phyloP scores from a whole-genome alignment of 2,113 vertebrate genomes.

The Bos indicus region DNA sequence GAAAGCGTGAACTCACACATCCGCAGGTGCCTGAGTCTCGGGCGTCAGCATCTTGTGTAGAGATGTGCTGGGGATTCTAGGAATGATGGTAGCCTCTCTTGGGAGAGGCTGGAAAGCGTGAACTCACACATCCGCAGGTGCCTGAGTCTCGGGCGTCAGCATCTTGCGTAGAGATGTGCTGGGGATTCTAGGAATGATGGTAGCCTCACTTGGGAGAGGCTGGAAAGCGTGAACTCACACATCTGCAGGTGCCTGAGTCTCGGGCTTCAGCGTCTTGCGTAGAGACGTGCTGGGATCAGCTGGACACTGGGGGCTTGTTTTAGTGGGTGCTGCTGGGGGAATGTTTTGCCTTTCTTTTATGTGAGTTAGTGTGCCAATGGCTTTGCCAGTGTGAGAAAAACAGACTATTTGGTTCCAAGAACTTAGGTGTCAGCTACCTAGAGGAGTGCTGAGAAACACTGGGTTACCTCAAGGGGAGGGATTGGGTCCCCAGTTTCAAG shows the following conservation, averaged over 20 bases:
- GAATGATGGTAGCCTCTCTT: too few species aligned
- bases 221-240: not conserved
- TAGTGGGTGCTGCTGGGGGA: fast-evolving
- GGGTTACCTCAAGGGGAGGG: not conserved
- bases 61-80: not conserved
- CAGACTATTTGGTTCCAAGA: not conserved
- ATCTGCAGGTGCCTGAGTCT: not conserved
- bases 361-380: not conserved
- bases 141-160: not conserved
- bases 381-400: not conserved
- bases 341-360: not conserved
- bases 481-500: not conserved
- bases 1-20: not conserved
- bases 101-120: not conserved
- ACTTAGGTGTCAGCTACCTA: not conserved
- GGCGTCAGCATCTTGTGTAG: not conserved
- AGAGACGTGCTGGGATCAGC: not conserved
- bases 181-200: too few species aligned
- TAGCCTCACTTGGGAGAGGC: too few species aligned
- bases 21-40: not conserved
- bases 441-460: not conserved
- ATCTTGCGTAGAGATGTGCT: not conserved
- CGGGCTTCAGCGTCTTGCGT: not conserved
- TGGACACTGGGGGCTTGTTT: not conserved
- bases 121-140: not conserved